phyloP scores from a whole-genome alignment of 2,888 invertebrate genomes.

The Plusia festucae region DNA sequence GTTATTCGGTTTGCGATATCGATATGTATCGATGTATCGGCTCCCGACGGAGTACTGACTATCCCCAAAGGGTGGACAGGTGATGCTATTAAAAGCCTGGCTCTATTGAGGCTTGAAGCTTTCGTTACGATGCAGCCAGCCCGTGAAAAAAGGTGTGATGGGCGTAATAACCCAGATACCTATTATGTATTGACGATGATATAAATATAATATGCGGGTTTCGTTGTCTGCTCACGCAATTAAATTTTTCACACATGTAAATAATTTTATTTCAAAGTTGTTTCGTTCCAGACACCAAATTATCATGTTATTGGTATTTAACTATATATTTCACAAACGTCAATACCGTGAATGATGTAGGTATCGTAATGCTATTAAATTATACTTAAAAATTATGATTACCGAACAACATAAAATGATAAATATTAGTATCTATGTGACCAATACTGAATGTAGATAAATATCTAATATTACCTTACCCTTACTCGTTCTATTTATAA shows the following conservation, averaged over 20 bases:
- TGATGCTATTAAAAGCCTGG: slow-evolving; percentile 75
- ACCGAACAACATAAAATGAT: too few relatives aligned
- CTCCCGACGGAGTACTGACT: slow-evolving; percentile 70
- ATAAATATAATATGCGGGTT: slow-evolving; percentile 33
- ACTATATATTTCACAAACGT: too few relatives aligned
- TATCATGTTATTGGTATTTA: too few relatives aligned
- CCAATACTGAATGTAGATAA: neutral
- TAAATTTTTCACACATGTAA: slow-evolving; percentile 10
- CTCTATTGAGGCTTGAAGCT: slow-evolving; percentile 71
- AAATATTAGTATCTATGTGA: too few relatives aligned
- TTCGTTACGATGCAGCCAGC: slow-evolving; percentile 67
- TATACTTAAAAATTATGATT: too few relatives aligned
- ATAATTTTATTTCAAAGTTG: neutral
- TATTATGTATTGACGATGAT: slow-evolving; percentile 49
- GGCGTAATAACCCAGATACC: slow-evolving; percentile 77
- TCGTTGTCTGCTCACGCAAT: slow-evolving; percentile 32
- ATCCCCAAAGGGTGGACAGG: slow-evolving; percentile 60
- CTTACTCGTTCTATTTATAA: neutral
- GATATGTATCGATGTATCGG: slow-evolving; percentile 67
- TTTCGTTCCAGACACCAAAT: too few relatives aligned
- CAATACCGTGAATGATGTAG: too few relatives aligned
- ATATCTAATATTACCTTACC: slow-evolving; percentile 28
- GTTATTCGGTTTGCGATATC: slow-evolving; percentile 46
- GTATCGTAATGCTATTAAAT: too few relatives aligned
- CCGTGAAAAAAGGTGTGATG: slow-evolving; percentile 76